These are phyloP conservation scores for Crypturellus tataupa DNA, from an alignment of 2,797 vertebrate genomes.

Conservation along the genomic window DNA sequence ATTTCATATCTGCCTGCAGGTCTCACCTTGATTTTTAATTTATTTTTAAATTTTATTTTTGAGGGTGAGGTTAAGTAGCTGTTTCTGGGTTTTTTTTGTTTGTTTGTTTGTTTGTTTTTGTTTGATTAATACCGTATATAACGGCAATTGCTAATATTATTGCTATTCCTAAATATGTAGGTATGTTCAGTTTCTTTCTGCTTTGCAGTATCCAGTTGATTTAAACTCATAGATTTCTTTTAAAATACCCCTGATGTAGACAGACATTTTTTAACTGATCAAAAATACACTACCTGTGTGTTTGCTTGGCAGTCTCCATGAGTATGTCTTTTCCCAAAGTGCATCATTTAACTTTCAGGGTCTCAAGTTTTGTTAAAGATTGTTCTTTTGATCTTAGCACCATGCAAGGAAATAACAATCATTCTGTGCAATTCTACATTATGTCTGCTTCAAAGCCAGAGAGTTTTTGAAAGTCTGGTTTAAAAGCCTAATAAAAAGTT, in stretches of 20 bases:
- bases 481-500: neutral
- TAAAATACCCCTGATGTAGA: neutral
- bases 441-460: neutral
- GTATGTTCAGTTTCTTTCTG: neutral
- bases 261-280: neutral
- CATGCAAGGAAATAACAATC: neutral
- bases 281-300: neutral
- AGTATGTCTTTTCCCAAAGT: neutral
- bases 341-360: neutral
- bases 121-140: neutral
- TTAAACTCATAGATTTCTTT: neutral
- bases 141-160: neutral
- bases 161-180: neutral
- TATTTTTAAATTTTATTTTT: neutral
- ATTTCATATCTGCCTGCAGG: neutral
- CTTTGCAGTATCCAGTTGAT: neutral
- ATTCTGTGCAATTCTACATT: neutral
- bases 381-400: neutral
- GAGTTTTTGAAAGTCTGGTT: neutral
- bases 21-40: neutral
- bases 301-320: neutral
- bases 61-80: neutral
- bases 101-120: neutral
- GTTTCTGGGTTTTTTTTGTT: neutral
- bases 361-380: neutral